Percentiles rank a stretch among this genome's conserved stretches.
phyloP scores from a whole-genome alignment of 1,140 invertebrate species.

The Zaprionus capensis region DNA sequence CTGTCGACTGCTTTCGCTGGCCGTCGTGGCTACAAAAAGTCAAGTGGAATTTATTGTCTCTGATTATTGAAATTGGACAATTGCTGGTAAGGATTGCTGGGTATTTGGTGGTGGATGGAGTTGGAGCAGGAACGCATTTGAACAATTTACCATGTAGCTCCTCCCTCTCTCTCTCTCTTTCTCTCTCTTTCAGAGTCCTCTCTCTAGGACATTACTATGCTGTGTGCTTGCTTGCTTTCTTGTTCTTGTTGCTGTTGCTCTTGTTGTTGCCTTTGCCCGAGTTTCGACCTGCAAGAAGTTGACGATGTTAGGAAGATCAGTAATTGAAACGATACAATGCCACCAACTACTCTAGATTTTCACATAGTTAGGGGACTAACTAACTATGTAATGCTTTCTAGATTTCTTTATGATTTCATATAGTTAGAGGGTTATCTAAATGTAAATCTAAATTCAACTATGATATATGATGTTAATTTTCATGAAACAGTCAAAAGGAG shows the following conservation, averaged over 20 bases:
- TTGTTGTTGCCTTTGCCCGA: constrained; percentile 15
- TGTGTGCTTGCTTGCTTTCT: neutral
- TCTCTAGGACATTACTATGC: constrained; percentile 14
- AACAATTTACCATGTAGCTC: constrained; percentile 66
- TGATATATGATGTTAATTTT: no score
- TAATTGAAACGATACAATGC: neutral
- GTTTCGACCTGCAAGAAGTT: constrained; percentile 32
- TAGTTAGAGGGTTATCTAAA: no score
- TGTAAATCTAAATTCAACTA: no score
- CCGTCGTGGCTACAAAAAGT: constrained; percentile 75
- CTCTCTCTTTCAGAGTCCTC: neutral
- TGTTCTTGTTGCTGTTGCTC: constrained; percentile 17
- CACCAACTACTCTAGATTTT: neutral
- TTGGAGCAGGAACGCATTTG: constrained; percentile 26
- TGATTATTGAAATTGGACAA: constrained; percentile 44
- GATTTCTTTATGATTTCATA: no score
- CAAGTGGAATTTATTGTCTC: constrained; percentile 70
- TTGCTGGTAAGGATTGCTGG: constrained; percentile 5
- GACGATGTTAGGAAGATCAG: constrained; percentile 15
- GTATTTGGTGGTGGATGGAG: neutral
- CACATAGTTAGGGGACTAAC: neutral
- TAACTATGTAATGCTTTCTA: neutral
- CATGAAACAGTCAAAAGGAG: no score
- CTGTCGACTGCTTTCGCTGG: constrained; percentile 75
- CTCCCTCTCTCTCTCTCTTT: neutral